phyloP scores from a whole-genome alignment of 2,113 vertebrate genomes.

The Nycticryphes semicollaris region DNA sequence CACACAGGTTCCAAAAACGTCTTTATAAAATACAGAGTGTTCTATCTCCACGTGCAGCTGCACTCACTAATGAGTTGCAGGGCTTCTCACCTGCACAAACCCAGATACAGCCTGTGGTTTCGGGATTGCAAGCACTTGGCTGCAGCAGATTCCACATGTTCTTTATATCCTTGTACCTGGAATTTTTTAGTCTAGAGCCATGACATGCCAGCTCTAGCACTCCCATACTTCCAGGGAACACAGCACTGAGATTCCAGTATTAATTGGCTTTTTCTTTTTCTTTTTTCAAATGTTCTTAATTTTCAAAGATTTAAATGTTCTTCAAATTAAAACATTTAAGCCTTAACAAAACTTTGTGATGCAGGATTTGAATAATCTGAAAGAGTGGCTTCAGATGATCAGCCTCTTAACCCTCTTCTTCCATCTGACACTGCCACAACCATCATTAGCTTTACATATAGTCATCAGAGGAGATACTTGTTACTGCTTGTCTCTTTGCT shows the following conservation, averaged over 20 bases:
- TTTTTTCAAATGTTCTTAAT: background rate
- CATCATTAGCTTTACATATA: background rate
- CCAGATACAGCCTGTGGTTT: background rate
- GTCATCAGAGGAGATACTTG: background rate
- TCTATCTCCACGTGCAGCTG: background rate
- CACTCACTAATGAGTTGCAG: background rate
- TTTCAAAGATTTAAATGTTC: no score
- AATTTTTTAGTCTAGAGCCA: background rate
- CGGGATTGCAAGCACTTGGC: background rate
- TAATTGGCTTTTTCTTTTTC: background rate
- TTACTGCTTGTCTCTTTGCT: background rate
- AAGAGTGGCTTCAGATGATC: background rate
- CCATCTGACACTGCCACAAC: background rate
- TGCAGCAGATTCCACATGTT: background rate
- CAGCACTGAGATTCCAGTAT: background rate
- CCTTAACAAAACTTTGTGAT: background rate
- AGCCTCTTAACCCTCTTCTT: background rate
- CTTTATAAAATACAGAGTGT: background rate
- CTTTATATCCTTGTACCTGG: background rate
- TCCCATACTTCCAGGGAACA: background rate
- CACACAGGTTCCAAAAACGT: background rate
- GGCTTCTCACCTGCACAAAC: background rate
- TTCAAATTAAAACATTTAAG: background rate
- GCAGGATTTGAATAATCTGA: background rate
- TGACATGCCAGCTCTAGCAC: background rate